Evolutionary conservation across 2,888 invertebrate genomes (phyloP), one percentile per base, ranked within the genome.

Genomic region (Catocala fraxini): DNA sequence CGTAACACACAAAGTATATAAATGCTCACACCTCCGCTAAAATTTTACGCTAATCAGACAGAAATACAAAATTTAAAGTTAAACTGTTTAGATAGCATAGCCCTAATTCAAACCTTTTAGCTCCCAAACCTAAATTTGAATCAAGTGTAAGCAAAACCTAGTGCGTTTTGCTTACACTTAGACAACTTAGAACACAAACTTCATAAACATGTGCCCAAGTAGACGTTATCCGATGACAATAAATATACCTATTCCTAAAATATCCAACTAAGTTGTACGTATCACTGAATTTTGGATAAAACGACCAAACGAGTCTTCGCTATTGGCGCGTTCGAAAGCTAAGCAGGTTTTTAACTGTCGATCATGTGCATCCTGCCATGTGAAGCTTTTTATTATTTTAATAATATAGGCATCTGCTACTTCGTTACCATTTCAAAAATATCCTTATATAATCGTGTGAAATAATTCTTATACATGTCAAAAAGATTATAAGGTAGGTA

Each of bases 341-440:
- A 52, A 58, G 46, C 51, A 52, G 45, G 58, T 58, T 58, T 49
- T 47, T 15, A n/a, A 34, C 48, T 48, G 33, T 48, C 25, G 5
- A 34, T 48, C 48, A 48, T 48, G 11, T 48, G 48, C 48, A 48
- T 48, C 34, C 34, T 51, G 43, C 45, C 11, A 25, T 52, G 34
- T 46, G 45, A 54, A 63, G 25, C 12, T 35, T 57, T 53, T 58
- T 48, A n/a, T 48, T 48, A n/a, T 46, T 13, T n/a, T 46, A 46
- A 13, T 47, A 25, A 25, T 10, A 13, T 25, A 6, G 35, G 6
- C 35, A 39, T 39, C 35, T 39, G 35, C 35, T 7, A 39, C 35
- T 39, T 39, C 9, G 9, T 9, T 39, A 39, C 7, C 9, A 39
- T 39, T 39, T 39, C 35, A 7, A 39, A 39, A 7, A 9, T 9